Evolutionary conservation across 2,888 invertebrate genomes (phyloP).

Genomic region (Melinaea menophilus): DNA sequence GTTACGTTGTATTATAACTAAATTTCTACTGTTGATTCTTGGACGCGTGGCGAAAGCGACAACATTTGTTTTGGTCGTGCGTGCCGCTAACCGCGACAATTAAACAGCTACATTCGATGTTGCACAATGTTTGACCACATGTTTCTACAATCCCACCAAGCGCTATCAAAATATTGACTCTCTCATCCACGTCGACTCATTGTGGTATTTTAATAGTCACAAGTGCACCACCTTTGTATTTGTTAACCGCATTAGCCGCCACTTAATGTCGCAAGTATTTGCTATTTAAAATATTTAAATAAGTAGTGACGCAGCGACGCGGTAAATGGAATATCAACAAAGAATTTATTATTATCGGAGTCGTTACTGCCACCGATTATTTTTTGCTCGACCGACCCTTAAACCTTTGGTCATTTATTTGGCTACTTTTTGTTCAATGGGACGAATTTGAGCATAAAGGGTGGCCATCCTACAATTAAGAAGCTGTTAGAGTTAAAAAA

Average conservation of each 20-base stretch:
- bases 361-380: constrained; percentile 51
- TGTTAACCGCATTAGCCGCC: constrained; percentile 68
- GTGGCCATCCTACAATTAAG: constrained; percentile 71
- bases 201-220: constrained; percentile 62
- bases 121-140: constrained; percentile 76
- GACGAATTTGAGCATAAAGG: constrained; percentile 61
- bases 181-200: constrained; percentile 66
- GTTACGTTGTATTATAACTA: neutral
- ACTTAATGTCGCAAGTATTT: constrained; percentile 59
- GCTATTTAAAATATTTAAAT: constrained; percentile 64
- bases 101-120: constrained; percentile 54
- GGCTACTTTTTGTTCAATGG: constrained; percentile 62
- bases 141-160: constrained; percentile 64
- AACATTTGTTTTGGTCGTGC: constrained; percentile 53
- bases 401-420: constrained; percentile 67
- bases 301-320: constrained; percentile 50
- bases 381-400: constrained; percentile 50
- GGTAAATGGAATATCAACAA: constrained; percentile 46
- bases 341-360: constrained; percentile 59
- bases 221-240: constrained; percentile 63
- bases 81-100: constrained; percentile 54
- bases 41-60: constrained; percentile 48
- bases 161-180: constrained; percentile 75
- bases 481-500: constrained; percentile 70
- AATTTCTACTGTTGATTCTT: constrained; percentile 2